These are phyloP conservation scores for Gymnocheta viridis DNA, from an alignment of 2,888 invertebrate genomes.

Conservation along the genomic window DNA sequence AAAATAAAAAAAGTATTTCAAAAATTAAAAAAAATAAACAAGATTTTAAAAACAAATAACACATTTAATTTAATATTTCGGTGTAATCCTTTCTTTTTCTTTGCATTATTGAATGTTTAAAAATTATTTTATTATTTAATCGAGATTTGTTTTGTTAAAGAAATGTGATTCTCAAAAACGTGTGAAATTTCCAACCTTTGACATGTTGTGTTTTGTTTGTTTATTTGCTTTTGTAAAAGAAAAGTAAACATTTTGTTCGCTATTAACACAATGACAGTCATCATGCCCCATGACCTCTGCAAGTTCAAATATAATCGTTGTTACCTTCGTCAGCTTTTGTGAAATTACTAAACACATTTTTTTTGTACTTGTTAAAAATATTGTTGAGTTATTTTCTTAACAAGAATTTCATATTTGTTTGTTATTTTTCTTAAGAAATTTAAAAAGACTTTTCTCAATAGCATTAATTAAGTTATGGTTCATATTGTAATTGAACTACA, in stretches of 20 bases:
- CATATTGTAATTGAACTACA: neutral
- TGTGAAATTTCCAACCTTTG: slow-evolving; percentile 40
- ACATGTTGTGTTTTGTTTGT: slow-evolving; percentile 9
- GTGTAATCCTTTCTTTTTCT: neutral
- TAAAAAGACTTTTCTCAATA: neutral
- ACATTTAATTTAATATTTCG: slow-evolving; percentile 1
- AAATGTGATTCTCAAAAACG: neutral
- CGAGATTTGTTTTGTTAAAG: neutral
- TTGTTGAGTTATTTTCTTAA: neutral
- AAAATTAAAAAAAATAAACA: neutral
- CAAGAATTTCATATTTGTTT: slow-evolving; percentile 24
- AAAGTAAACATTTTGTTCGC: neutral
- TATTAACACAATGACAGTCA: neutral
- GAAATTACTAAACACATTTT: slow-evolving; percentile 1
- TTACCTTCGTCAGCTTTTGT: neutral
- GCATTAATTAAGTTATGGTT: slow-evolving; percentile 17
- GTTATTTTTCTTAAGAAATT: slow-evolving; percentile 26
- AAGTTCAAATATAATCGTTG: neutral
- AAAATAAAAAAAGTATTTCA: neutral
- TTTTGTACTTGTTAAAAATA: neutral
- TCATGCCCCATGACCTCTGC: neutral
- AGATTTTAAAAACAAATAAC: neutral
- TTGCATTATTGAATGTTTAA: neutral
- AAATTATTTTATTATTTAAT: neutral
- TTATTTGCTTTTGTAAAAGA: slow-evolving; percentile 1